A percentile compares a stretch with the other conserved stretches of the same genome.
These are phyloP conservation scores for Psilopsiagon aurifrons DNA, from an alignment of 2,113 vertebrate species.

Conservation along the genomic window DNA sequence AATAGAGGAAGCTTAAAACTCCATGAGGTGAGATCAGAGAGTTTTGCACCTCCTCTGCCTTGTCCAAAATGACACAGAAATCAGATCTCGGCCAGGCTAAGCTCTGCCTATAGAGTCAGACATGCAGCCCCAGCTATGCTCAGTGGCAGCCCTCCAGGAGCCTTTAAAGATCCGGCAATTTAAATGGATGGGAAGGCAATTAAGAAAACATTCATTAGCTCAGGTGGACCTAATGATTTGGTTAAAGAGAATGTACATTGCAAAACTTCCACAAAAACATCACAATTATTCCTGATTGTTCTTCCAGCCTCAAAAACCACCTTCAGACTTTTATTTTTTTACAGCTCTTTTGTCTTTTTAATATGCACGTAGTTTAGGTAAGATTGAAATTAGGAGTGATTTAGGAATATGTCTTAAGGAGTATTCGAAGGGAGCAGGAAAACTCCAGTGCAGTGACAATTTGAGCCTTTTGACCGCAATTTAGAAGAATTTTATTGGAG, in stretches of 20 bases:
- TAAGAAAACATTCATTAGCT: slow-evolving; percentile 45
- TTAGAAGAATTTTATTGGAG: background rate
- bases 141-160: background rate
- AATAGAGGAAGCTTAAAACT: background rate
- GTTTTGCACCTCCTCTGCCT: background rate
- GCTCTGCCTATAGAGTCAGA: background rate
- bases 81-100: background rate
- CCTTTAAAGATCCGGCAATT: background rate
- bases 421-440: background rate
- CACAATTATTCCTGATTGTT: slow-evolving; percentile 46
- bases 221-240: slow-evolving; percentile 12
- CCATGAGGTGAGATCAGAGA: background rate
- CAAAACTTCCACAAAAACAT: slow-evolving; percentile 41
- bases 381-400: background rate
- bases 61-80: background rate
- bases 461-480: background rate
- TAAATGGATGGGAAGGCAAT: background rate
- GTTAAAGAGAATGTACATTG: background rate
- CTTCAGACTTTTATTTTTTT: background rate
- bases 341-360: background rate
- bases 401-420: background rate
- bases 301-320: slow-evolving; percentile 38
- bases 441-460: background rate
- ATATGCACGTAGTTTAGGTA: background rate
- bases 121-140: background rate